Base-by-base conservation (phyloP, 2,888 invertebrate genomes). In the Apodemia hepburni region DNA sequence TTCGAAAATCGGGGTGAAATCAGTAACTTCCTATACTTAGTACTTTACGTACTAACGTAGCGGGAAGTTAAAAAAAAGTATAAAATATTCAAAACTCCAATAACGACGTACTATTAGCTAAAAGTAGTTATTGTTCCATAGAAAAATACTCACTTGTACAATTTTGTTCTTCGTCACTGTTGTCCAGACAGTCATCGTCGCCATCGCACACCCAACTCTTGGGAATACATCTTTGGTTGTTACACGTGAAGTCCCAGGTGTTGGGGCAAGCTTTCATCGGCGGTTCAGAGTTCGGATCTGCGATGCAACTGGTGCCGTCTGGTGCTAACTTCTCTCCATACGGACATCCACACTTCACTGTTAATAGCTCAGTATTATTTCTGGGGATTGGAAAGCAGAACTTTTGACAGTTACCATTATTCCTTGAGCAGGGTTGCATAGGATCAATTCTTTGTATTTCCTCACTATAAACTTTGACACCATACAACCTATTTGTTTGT, bases 171-270 rank as follows among this genome's bases (percentile, higher is more conserved):
- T 98, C 98, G 78, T 98, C 98, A 63, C 98, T 97, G 85, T 98
- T 97, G 78, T 99, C 98, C 73, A 98, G 88, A 75, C 99, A 99
- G 79, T 99, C 98, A 77, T 98, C 97, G 74, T 98, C 98, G 0
- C 98, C 98, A 79, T 98, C 98, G 80, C 98, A 98, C 1, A 98
- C 96, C 98, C 98, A 98, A 9, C 97, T 96, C 79, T 97, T 97
- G 0, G 98, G 97, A 61, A 98, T 97, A 77, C 98, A 98, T 35
- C 97, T 88, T 78, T 98, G 97, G 82, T 98, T 98, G 73, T 95
- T 95, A 80, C 99, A 99, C 0, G 97, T 97, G 80, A 98, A 98
- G 87, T 98, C 97, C 96, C 97, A 97, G 1, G 95, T 93, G 76
- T 97, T 97, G 0, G 97, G 97, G 76, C 98, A 98, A 0, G 97